Conservation (phyloP, 2,797 vertebrate species). For the Acropternis orthonyx region DNA sequence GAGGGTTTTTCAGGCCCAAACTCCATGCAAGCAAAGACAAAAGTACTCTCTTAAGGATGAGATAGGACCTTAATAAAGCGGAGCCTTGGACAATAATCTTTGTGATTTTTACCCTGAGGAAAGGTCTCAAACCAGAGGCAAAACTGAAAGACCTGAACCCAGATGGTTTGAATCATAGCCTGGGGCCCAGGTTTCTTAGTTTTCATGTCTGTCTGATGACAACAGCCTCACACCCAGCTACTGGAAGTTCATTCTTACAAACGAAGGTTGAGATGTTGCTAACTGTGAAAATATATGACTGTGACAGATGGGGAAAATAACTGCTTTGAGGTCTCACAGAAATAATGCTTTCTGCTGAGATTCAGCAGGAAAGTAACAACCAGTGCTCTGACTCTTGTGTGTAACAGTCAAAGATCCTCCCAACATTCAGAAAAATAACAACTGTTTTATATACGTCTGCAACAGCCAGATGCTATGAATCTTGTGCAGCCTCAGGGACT, state of each 20-base stretch:
- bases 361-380: background rate
- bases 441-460: background rate
- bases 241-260: background rate
- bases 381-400: background rate
- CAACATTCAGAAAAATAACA: constrained; percentile 15
- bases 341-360: background rate
- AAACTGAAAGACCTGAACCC: background rate
- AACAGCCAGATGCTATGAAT: background rate
- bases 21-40: background rate
- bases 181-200: background rate
- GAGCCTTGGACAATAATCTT: background rate
- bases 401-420: background rate
- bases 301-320: background rate
- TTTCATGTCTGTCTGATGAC: background rate
- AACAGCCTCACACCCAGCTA: background rate
- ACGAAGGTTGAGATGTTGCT: background rate
- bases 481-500: background rate
- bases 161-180: background rate
- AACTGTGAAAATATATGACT: background rate
- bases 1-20: background rate
- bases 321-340: background rate
- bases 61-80: background rate
- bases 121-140: background rate
- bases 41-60: background rate
- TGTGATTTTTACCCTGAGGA: background rate